Evolutionary conservation across 2,888 invertebrate species (phyloP).

Genomic region (Apotomis betuletana): DNA sequence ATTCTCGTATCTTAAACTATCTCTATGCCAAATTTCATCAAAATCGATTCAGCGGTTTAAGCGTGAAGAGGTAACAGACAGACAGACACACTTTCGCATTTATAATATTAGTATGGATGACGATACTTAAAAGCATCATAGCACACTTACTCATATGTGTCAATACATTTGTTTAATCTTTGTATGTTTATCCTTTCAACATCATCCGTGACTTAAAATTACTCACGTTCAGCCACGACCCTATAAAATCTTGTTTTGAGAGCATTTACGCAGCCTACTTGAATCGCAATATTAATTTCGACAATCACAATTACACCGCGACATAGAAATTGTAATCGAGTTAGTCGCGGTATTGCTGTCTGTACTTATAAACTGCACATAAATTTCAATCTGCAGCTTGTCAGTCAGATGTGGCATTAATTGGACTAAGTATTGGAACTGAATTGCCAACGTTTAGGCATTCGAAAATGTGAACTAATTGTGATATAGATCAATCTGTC

Average conservation of each 20-base stretch:
- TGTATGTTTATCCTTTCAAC: too few relatives aligned
- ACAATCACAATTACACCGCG: conserved; percentile 11
- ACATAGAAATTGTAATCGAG: conserved; percentile 16
- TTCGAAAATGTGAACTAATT: conserved; percentile 16
- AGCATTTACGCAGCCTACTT: not conserved
- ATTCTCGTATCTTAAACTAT: too few relatives aligned
- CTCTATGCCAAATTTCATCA: too few relatives aligned
- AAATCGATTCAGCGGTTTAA: too few relatives aligned
- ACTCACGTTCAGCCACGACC: not conserved
- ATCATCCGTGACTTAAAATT: too few relatives aligned
- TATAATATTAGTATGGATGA: too few relatives aligned
- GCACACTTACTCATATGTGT: too few relatives aligned
- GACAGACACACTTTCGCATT: too few relatives aligned
- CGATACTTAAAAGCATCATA: too few relatives aligned
- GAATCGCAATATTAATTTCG: conserved; percentile 2
- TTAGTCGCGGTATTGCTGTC: conserved; percentile 9
- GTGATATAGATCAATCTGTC: not conserved
- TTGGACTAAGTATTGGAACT: conserved; percentile 23
- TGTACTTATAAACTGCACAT: conserved; percentile 16
- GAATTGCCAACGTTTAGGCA: conserved; percentile 20
- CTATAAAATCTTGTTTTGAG: not conserved
- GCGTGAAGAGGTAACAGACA: too few relatives aligned
- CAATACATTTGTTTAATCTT: too few relatives aligned
- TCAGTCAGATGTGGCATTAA: conserved; percentile 26
- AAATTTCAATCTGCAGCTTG: conserved; percentile 28